Evolutionary conservation across 2,797 vertebrate genomes (phyloP), one percentile per base, ranked within the genome.

Genomic region (Poliocrania exsul): DNA sequence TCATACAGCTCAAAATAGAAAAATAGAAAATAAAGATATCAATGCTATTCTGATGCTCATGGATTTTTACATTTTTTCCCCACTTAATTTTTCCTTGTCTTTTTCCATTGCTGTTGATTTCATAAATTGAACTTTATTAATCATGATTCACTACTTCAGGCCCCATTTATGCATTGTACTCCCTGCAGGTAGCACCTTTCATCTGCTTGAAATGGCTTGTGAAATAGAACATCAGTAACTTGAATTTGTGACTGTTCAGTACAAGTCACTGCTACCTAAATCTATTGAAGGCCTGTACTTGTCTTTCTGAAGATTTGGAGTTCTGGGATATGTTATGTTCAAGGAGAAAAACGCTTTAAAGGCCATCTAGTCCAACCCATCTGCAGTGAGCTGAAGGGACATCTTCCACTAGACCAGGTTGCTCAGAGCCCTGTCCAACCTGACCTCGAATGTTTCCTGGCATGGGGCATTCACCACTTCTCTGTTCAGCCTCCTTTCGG

Each of bases 11-110:
- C 7, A 5, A 91, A 94, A 66, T 18, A 78, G 69, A 35, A 88
- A 86, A 90, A 50, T 9, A 66, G 57, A 84, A 90, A 77, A 73
- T 50, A 35, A 85, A 89, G 33, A 67, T 81, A 60, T 56, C 29
- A 42, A 6, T 64, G 46, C 44, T 90, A 8, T 86, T 92, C 84
- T 75, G 62, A 75, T 69, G 35, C 71, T 86, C 26, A 50, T 46
- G 19, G 12, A 25, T 71, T 89, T 82, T 73, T 82, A 40, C 5
- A 4, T 56, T 70, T 75, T 67, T 56, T 10, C 10, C 18, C 28
- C 33, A 11, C 17, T 23, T 67, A 38, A 25, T 73, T 77, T 92
- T 92, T 49, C 24, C 8, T 49, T 67, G 14, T 51, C 5, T 69
- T 88, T 65, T 91, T 85, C 69, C 20, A 15, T 38, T 57, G 38